phyloP scores from a whole-genome alignment of 2,113 vertebrate species.

The Platysteira castanea region DNA sequence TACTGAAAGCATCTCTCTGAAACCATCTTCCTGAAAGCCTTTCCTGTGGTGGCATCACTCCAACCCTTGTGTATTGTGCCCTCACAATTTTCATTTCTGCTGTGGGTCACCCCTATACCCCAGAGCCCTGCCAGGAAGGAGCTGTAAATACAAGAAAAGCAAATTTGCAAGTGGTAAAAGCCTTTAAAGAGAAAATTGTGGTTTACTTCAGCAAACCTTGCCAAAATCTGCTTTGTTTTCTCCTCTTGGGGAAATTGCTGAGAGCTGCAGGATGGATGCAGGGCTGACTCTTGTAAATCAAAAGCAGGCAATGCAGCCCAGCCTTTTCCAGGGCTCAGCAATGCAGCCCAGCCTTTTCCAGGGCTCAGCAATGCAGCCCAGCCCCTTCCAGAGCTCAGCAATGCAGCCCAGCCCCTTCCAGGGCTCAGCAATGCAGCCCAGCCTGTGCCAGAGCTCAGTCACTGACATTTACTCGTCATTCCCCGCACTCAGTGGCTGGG shows the following conservation, averaged over 20 bases:
- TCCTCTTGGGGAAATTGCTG: background rate
- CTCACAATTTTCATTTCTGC: background rate
- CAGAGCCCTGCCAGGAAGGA: background rate
- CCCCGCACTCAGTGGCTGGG: background rate
- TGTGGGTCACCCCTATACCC: background rate
- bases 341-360: background rate
- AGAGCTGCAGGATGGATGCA: background rate
- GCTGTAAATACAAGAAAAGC: background rate
- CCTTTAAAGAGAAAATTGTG: background rate
- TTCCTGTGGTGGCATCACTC: background rate
- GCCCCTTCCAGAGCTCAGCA: background rate
- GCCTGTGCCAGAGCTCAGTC: background rate
- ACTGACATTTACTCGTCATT: background rate
- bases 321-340: background rate
- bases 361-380: background rate
- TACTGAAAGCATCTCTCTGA: background rate
- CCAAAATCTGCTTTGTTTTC: background rate
- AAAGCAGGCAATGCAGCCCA: background rate
- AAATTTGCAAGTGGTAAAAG: background rate
- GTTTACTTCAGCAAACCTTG: background rate
- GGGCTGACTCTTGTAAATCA: background rate
- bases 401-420: background rate
- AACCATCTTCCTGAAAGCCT: background rate
- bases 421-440: background rate
- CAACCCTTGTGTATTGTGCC: background rate